Evolutionary conservation across 1,140 invertebrate genomes (phyloP).

Genomic region (Leguminivora glycinivorella): DNA sequence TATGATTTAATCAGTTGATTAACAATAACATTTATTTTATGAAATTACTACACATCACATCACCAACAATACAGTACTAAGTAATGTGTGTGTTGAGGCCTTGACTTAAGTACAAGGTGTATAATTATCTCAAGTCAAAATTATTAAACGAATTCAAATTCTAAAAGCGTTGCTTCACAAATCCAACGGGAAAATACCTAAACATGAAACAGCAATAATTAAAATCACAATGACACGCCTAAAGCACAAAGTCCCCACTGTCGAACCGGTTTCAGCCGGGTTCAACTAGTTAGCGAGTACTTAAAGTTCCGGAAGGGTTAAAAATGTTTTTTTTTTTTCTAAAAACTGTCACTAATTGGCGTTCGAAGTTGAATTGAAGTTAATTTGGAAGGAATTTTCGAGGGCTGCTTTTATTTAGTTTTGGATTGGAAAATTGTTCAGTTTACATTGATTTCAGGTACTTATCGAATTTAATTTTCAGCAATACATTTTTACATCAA

Average conservation of each 20-base stretch:
- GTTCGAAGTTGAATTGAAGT: conserved; percentile 36
- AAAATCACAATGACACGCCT: conserved; percentile 14
- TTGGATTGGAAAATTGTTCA: neutral
- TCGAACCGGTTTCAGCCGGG: conserved; percentile 8
- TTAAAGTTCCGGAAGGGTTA: conserved; percentile 11
- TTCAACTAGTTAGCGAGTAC: conserved; percentile 25
- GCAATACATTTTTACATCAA: too few species aligned
- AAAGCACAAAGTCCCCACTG: conserved; percentile 13
- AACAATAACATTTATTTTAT: too few species aligned
- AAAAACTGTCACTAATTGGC: conserved; percentile 43
- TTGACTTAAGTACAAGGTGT: too few species aligned
- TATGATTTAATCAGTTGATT: too few species aligned
- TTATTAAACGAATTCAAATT: neutral
- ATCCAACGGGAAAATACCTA: neutral
- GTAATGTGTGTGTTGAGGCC: too few species aligned
- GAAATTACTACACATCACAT: too few species aligned
- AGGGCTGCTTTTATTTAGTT: conserved; percentile 5
- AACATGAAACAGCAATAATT: neutral
- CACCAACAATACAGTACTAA: too few species aligned
- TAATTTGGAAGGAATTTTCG: conserved; percentile 30
- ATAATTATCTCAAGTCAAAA: too few species aligned
- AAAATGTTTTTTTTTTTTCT: conserved; percentile 32
- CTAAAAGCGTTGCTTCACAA: neutral
- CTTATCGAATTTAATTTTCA: too few species aligned
- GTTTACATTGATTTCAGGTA: neutral